Conservation (phyloP, 2,888 invertebrate genomes). For the Drosophila mimetica region DNA sequence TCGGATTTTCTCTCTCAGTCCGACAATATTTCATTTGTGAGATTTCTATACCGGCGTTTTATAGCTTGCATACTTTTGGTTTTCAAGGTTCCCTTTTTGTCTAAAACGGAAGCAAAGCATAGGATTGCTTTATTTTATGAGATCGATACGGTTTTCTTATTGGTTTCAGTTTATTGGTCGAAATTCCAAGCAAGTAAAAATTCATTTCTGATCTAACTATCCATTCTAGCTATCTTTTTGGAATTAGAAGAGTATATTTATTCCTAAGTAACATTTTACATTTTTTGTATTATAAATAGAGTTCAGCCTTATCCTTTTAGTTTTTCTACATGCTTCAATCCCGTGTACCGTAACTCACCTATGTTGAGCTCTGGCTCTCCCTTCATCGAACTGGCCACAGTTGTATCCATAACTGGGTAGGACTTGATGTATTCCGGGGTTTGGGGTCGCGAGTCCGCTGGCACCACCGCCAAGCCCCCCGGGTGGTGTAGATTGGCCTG, state of each 20-base stretch:
- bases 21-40: slow-evolving; percentile 1
- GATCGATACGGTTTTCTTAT: slow-evolving; percentile 16
- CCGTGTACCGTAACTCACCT: slow-evolving; percentile 75
- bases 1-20: not conserved
- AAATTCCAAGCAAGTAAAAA: not conserved
- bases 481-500: slow-evolving; percentile 44
- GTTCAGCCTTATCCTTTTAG: not conserved
- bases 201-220: not conserved
- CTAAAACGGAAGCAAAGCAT: slow-evolving; percentile 32
- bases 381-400: slow-evolving; percentile 84
- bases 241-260: too few species aligned
- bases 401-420: slow-evolving; percentile 85
- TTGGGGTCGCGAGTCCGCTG: slow-evolving; percentile 82
- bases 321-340: too few species aligned
- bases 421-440: slow-evolving; percentile 84
- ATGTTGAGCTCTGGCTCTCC: slow-evolving; percentile 84
- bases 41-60: slow-evolving; percentile 11
- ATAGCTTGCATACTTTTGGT: slow-evolving; percentile 10
- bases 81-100: slow-evolving; percentile 19
- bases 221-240: too few species aligned
- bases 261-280: not conserved
- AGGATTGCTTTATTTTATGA: slow-evolving; percentile 16
- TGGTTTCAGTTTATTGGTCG: not conserved
- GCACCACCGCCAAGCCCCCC: slow-evolving; percentile 69
- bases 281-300: too few species aligned